These are phyloP conservation scores for Sitophilus oryzae DNA, from an alignment of 1,140 invertebrate genomes.

Conservation along the genomic window DNA sequence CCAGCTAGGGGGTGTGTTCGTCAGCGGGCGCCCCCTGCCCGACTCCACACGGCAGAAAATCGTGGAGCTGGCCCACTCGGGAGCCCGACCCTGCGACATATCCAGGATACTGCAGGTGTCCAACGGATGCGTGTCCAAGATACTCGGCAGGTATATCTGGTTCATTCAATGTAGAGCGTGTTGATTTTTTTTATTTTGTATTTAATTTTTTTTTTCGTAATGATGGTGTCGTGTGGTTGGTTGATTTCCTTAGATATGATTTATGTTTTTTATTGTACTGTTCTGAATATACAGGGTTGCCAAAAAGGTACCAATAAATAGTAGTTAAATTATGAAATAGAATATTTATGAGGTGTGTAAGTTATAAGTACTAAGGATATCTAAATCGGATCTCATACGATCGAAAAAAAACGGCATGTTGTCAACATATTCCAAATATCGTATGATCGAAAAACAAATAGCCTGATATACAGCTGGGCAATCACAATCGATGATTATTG, in stretches of 20 bases:
- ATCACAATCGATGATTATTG: too few relatives aligned
- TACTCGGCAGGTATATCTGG: slow-evolving; percentile 75
- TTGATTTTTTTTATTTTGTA: not conserved
- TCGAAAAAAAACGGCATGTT: too few relatives aligned
- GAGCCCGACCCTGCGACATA: slow-evolving; percentile 96
- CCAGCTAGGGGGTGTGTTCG: slow-evolving; percentile 96
- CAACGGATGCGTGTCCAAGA: slow-evolving; percentile 93
- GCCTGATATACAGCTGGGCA: too few relatives aligned
- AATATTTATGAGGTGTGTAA: too few relatives aligned
- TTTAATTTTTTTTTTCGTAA: not conserved
- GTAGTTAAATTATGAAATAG: too few relatives aligned
- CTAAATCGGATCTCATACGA: too few relatives aligned
- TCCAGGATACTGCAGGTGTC: slow-evolving; percentile 93
- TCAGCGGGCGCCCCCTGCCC: slow-evolving; percentile 93
- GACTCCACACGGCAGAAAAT: slow-evolving; percentile 97
- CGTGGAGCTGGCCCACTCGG: slow-evolving; percentile 94
- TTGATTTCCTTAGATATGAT: not conserved
- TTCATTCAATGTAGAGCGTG: slow-evolving; percentile 11
- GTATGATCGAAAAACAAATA: too few relatives aligned
- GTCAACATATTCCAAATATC: too few relatives aligned
- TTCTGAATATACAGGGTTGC: too few relatives aligned
- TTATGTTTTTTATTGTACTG: too few relatives aligned
- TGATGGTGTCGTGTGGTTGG: not conserved
- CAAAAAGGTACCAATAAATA: too few relatives aligned
- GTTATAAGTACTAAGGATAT: too few relatives aligned